Conservation (phyloP, 2,113 vertebrate species). For the Paracanthobrama guichenoti region DNA sequence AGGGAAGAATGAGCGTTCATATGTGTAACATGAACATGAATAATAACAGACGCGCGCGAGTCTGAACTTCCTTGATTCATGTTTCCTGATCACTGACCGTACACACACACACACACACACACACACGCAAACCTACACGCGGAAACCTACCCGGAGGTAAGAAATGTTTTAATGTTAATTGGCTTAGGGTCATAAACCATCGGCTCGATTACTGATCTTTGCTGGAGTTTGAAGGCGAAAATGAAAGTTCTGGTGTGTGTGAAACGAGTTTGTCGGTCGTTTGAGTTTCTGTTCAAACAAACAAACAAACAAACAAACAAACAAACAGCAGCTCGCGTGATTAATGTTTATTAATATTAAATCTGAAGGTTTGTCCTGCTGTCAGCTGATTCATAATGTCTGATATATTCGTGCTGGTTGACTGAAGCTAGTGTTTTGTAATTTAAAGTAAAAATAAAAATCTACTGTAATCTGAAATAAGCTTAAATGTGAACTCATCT, state of each 20-base stretch:
- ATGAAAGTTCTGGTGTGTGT: not conserved
- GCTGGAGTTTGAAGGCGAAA: not conserved
- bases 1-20: not conserved
- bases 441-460: not conserved
- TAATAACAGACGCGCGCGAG: not conserved
- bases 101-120: not conserved
- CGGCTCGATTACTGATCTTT: not conserved
- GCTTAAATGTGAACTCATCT: not conserved
- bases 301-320: not conserved
- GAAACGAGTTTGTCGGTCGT: not conserved
- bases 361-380: not conserved
- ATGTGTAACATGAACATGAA: not conserved
- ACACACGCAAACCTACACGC: not conserved
- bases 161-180: not conserved
- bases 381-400: not conserved
- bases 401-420: not conserved
- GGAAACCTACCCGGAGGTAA: not conserved
- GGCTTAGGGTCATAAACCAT: not conserved
- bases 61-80: slow-evolving; percentile 1
- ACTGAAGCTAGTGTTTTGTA: not conserved
- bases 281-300: not conserved
- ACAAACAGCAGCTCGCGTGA: not conserved
- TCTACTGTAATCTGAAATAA: too few species aligned
- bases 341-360: not conserved
- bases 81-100: slow-evolving; percentile 15